Conservation (phyloP, 2,113 vertebrate species). For the Otolemur garnettii region DNA sequence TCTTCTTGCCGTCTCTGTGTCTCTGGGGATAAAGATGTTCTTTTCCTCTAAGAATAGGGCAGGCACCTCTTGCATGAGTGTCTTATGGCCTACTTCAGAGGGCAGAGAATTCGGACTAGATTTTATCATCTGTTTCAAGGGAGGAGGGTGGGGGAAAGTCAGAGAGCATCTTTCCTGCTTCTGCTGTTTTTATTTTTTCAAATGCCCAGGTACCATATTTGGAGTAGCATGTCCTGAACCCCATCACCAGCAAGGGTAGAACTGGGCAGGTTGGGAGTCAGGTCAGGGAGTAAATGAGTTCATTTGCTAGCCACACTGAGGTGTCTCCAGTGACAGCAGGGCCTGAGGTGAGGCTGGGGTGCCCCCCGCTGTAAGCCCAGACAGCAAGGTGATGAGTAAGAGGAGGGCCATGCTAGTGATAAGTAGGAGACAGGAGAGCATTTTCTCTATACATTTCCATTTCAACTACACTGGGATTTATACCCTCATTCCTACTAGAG, state of each 20-base stretch:
- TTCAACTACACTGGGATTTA: fast-evolving
- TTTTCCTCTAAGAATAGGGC: neutral
- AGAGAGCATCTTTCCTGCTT: neutral
- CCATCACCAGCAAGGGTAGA: neutral
- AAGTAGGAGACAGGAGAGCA: neutral
- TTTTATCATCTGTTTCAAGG: neutral
- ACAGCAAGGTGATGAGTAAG: neutral
- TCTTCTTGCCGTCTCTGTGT: neutral
- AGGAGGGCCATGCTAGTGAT: neutral
- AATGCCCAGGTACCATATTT: neutral
- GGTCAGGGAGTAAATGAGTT: neutral
- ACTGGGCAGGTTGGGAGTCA: too few species aligned
- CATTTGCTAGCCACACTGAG: neutral
- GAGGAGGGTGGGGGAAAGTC: neutral
- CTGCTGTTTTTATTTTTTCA: neutral
- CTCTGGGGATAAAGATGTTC: neutral
- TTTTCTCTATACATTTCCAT: neutral
- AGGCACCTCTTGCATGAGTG: neutral
- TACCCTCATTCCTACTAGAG: neutral
- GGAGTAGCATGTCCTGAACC: neutral
- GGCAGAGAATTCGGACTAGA: neutral
- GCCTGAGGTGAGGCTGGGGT: neutral
- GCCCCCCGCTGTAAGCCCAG: neutral
- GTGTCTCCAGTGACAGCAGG: neutral
- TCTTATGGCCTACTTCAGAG: neutral